A percentile compares a stretch with the other conserved stretches of the same genome.
These are phyloP conservation scores for Reticulitermes speratus DNA, from an alignment of 1,140 invertebrate genomes.

Conservation along the genomic window DNA sequence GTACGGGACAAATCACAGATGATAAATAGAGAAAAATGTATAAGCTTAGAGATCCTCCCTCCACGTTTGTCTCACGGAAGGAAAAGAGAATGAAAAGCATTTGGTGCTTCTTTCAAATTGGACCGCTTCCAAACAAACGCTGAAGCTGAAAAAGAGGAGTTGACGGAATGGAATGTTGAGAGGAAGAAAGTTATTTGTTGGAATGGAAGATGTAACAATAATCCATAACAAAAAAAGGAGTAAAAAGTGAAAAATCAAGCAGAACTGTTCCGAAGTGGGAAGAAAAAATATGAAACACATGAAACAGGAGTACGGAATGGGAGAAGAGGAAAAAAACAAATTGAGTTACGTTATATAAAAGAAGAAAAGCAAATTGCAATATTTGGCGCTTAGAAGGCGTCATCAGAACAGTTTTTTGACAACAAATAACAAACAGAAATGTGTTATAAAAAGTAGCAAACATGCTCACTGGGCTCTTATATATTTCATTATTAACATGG, in stretches of 20 bases:
- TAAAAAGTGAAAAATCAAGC: background rate
- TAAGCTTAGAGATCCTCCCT: background rate
- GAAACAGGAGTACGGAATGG: background rate
- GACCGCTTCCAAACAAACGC: background rate
- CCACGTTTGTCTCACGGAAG: background rate
- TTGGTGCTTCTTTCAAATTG: conserved; percentile 7
- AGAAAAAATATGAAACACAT: background rate
- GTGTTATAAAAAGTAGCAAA: too few relatives aligned
- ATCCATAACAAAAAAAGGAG: background rate
- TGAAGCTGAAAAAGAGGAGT: too few relatives aligned
- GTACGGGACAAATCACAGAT: background rate
- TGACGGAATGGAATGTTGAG: background rate
- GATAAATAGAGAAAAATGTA: background rate
- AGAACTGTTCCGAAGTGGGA: background rate
- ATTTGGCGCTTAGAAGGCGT: too few relatives aligned
- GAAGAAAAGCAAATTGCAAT: background rate
- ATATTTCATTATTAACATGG: too few relatives aligned
- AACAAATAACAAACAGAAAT: too few relatives aligned
- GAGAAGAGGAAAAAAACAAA: background rate
- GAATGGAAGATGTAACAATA: background rate
- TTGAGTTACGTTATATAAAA: background rate
- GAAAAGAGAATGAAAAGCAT: background rate
- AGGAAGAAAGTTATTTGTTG: conserved; percentile 8
- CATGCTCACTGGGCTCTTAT: too few relatives aligned
- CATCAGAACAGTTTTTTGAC: too few relatives aligned